These are phyloP conservation scores for Xenus cinereus DNA, from an alignment of 2,113 vertebrate species.

Conservation along the genomic window DNA sequence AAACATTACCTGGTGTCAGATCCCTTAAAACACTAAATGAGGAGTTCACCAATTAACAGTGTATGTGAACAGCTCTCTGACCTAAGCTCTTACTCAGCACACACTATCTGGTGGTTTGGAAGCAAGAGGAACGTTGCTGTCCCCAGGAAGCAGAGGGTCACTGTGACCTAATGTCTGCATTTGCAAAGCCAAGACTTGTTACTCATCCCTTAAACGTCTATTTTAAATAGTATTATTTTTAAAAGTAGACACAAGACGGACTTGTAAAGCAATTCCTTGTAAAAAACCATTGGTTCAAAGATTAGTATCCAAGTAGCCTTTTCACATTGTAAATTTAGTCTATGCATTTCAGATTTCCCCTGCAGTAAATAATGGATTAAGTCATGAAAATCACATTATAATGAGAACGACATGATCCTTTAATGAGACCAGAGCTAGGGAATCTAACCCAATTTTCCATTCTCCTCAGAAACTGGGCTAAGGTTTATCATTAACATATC, in stretches of 20 bases:
- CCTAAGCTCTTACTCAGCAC: background rate
- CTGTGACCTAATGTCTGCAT: slow-evolving; percentile 58
- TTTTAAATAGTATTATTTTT: slow-evolving; percentile 7
- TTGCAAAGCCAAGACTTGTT: slow-evolving; percentile 30
- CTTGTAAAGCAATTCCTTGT: background rate
- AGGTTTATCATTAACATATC: background rate
- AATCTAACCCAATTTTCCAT: background rate
- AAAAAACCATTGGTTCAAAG: background rate
- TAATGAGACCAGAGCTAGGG: background rate
- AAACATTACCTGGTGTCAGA: background rate
- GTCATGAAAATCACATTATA: slow-evolving; percentile 10
- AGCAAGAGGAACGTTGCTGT: background rate
- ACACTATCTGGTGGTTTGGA: slow-evolving; percentile 6
- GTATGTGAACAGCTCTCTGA: slow-evolving; percentile 2
- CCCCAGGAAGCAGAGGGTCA: slow-evolving; percentile 1
- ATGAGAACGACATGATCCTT: slow-evolving; percentile 6
- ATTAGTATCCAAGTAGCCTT: background rate
- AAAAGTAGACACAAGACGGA: background rate
- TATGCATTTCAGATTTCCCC: background rate
- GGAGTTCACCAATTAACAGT: background rate
- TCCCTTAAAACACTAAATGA: background rate
- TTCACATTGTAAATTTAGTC: background rate
- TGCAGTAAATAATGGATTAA: slow-evolving; percentile 36
- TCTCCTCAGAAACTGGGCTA: slow-evolving; percentile 16
- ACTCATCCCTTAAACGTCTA: background rate